A percentile compares a stretch with the other conserved stretches of the same genome.
These are phyloP conservation scores for Lepilemur septentrionalis DNA, from an alignment of 2,797 vertebrate species.

Conservation along the genomic window DNA sequence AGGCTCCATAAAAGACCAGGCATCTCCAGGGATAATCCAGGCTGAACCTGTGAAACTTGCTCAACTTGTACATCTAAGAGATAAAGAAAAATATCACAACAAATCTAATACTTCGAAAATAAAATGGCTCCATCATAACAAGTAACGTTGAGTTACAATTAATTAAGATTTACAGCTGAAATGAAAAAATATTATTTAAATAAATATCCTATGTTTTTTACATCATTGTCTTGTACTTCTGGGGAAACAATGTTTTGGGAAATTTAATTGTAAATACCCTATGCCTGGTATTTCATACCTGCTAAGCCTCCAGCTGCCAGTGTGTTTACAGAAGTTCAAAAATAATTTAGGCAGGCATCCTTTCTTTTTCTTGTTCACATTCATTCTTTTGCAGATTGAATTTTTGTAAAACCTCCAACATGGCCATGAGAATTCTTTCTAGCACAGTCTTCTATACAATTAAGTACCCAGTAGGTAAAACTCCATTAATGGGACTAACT, in stretches of 20 bases:
- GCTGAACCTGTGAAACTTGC: not conserved
- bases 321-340: conserved; percentile 22
- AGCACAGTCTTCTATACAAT: not conserved
- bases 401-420: not conserved
- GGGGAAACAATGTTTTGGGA: not conserved
- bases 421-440: not conserved
- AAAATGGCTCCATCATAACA: not conserved
- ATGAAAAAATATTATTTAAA: not conserved
- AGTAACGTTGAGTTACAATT: not conserved
- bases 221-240: not conserved
- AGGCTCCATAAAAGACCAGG: not conserved
- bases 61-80: not conserved
- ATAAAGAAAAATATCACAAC: not conserved
- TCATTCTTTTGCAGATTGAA: conserved; percentile 25
- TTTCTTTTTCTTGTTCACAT: conserved; percentile 4
- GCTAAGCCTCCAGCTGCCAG: not conserved
- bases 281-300: not conserved
- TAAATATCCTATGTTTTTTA: not conserved
- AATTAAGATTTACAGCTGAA: not conserved
- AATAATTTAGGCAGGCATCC: not conserved
- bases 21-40: not conserved
- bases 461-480: conserved; percentile 40
- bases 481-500: conserved; percentile 33
- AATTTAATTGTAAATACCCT: not conserved
- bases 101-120: not conserved